phyloP scores from a whole-genome alignment of 2,888 invertebrate species.

The Nomada ferruginata region DNA sequence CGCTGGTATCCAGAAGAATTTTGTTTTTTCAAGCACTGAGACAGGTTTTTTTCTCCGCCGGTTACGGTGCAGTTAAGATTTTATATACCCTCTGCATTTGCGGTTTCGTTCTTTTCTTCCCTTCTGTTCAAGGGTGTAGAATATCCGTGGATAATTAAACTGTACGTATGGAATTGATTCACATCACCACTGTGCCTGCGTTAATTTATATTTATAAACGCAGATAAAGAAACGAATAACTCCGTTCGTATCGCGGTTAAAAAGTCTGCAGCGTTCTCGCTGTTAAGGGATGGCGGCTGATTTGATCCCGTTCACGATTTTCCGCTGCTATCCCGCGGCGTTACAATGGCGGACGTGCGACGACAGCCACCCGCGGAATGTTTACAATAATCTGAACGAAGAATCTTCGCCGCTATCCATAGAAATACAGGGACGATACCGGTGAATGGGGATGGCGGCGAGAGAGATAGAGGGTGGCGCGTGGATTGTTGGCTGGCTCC shows the following conservation, averaged over 20 bases:
- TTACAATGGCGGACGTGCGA: slow-evolving; percentile 24
- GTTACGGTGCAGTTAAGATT: too few species aligned
- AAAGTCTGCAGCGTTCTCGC: background rate
- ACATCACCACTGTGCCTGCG: too few species aligned
- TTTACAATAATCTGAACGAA: slow-evolving; percentile 55
- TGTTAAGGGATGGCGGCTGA: slow-evolving; percentile 11
- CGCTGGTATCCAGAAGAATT: background rate
- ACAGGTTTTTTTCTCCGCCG: too few species aligned
- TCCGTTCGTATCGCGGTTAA: too few species aligned
- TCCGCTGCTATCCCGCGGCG: slow-evolving; percentile 2
- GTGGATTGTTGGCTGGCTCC: slow-evolving; percentile 55
- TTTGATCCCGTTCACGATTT: slow-evolving; percentile 35
- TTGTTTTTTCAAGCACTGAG: too few species aligned
- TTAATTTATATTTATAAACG: too few species aligned
- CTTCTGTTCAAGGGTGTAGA: too few species aligned
- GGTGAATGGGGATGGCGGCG: too few species aligned
- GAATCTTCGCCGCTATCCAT: slow-evolving; percentile 30
- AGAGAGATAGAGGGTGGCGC: background rate
- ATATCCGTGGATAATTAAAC: too few species aligned
- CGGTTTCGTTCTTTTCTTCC: too few species aligned
- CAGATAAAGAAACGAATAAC: background rate
- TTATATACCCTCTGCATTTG: too few species aligned
- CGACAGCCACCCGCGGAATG: slow-evolving; percentile 33
- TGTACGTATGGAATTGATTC: too few species aligned
- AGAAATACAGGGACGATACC: slow-evolving; percentile 26